These are phyloP conservation scores for Phrynosoma platyrhinos DNA, from an alignment of 2,113 vertebrate species.

Conservation along the genomic window DNA sequence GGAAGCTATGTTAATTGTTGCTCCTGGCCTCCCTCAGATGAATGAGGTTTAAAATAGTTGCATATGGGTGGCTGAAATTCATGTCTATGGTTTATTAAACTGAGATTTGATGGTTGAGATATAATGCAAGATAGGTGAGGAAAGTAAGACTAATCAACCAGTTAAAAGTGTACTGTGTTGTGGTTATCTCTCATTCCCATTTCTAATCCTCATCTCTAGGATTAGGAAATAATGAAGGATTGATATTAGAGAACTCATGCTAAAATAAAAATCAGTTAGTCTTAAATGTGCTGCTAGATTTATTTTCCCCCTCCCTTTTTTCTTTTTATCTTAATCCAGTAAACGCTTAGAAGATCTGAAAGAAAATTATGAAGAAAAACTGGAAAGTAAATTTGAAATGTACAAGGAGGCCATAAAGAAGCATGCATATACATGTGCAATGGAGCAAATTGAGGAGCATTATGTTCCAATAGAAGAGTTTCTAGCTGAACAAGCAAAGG, in stretches of 20 bases:
- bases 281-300: too few species aligned
- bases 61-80: too few species aligned
- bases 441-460: slow-evolving; percentile 85
- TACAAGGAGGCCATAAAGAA: slow-evolving; percentile 92
- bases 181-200: not conserved
- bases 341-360: slow-evolving; percentile 86
- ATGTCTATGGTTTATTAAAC: too few species aligned
- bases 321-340: slow-evolving; percentile 60
- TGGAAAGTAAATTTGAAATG: slow-evolving; percentile 90
- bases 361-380: slow-evolving; percentile 87
- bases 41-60: not conserved
- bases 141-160: not conserved
- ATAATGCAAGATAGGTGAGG: not conserved
- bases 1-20: not conserved
- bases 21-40: not conserved
- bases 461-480: slow-evolving; percentile 87
- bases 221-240: too few species aligned
- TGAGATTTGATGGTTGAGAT: not conserved
- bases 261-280: too few species aligned
- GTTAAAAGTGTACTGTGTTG: not conserved
- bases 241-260: too few species aligned
- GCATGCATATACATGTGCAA: slow-evolving; percentile 86
- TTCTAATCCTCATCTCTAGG: too few species aligned
- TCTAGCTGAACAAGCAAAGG: slow-evolving; percentile 84
- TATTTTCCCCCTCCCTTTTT: too few species aligned